Evolutionary conservation across 2,113 vertebrate species (phyloP).

Genomic region (Emydocephalus ijimae): DNA sequence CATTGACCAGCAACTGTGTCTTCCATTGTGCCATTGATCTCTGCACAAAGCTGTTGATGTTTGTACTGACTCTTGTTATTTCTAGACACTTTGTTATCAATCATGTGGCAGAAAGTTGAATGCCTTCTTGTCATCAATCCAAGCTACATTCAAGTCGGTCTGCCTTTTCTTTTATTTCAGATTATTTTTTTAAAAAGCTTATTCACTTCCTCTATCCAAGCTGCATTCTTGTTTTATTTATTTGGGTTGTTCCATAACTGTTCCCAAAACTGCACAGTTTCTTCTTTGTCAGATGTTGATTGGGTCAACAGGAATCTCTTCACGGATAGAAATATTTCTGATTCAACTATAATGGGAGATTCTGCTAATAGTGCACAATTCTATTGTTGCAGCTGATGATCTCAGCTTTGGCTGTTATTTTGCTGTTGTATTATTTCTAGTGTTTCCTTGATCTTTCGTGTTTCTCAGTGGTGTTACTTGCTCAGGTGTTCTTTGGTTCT

Average conservation of each 20-base stretch:
- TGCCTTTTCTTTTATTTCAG: neutral
- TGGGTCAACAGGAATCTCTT: neutral
- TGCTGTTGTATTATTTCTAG: neutral
- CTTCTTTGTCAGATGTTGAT: neutral
- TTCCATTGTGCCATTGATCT: neutral
- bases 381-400: neutral
- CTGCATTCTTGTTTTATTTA: neutral
- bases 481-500: neutral
- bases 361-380: neutral
- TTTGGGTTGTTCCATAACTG: neutral
- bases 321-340: neutral
- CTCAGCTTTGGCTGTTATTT: neutral
- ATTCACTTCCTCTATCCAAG: neutral
- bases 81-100: neutral
- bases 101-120: neutral
- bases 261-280: neutral
- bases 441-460: neutral
- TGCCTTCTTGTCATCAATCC: neutral
- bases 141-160: neutral
- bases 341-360: neutral
- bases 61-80: neutral
- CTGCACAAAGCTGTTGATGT: neutral
- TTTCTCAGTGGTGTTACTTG: neutral
- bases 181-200: neutral
- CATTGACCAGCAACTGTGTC: neutral